Evolutionary conservation across 1,140 invertebrate species (phyloP).

Genomic region (Drosophila nikananu): DNA sequence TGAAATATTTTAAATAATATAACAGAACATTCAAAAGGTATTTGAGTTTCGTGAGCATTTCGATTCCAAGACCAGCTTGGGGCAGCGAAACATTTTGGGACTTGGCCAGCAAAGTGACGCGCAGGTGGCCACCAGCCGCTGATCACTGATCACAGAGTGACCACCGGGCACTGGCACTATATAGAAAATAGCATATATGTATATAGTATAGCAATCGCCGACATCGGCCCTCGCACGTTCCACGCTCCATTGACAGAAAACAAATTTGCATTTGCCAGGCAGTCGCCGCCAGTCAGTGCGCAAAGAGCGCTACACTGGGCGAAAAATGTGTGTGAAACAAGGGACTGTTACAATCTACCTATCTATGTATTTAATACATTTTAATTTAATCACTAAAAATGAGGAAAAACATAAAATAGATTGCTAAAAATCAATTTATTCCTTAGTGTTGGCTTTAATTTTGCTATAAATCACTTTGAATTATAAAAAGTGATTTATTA

Average conservation of each 20-base stretch:
- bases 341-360: no score
- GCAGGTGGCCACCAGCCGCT: conserved; percentile 32
- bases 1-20: background rate
- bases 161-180: conserved; percentile 8
- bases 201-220: conserved; percentile 33
- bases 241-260: conserved; percentile 61
- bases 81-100: conserved; percentile 37
- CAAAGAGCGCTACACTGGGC: conserved; percentile 2
- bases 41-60: background rate
- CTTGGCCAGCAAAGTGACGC: conserved; percentile 50
- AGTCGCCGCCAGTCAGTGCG: conserved; percentile 30
- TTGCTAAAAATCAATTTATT: background rate
- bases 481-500: no score
- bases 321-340: background rate
- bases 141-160: conserved; percentile 16
- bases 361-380: background rate
- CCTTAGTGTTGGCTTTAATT: background rate
- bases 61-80: background rate
- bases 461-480: background rate
- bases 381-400: background rate
- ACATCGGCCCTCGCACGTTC: conserved; percentile 63
- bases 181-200: conserved; percentile 22
- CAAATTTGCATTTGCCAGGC: conserved; percentile 52
- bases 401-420: background rate
- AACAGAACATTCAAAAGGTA: background rate